Evolutionary conservation across 2,888 invertebrate genomes (phyloP).

Genomic region (Epirrhoe alternata): DNA sequence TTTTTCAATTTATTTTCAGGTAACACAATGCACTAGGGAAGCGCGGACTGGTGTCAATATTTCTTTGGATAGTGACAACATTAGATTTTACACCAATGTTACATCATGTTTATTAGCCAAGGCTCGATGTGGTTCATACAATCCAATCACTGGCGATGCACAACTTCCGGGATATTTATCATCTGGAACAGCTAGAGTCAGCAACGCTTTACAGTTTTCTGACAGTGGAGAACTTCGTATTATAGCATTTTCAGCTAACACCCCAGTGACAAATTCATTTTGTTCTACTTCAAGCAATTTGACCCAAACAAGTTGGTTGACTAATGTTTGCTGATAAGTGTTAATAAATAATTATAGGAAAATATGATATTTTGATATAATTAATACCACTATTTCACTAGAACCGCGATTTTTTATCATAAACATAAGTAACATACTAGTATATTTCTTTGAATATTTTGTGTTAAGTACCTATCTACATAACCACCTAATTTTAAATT

Average conservation of each 20-base stretch:
- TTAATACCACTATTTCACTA: too few species aligned
- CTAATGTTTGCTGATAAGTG: constrained; percentile 66
- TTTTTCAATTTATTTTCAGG: constrained; percentile 60
- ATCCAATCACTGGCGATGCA: constrained; percentile 87
- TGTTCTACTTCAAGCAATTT: constrained; percentile 81
- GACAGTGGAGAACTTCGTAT: constrained; percentile 82
- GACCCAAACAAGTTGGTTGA: constrained; percentile 81
- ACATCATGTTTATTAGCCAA: constrained; percentile 88
- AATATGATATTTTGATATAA: too few species aligned
- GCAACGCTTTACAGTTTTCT: constrained; percentile 85
- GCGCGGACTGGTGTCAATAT: constrained; percentile 80
- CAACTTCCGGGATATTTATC: constrained; percentile 81
- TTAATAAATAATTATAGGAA: background rate
- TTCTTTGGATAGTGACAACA: constrained; percentile 77
- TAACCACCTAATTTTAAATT: too few species aligned
- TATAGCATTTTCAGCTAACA: constrained; percentile 80
- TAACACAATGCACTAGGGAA: constrained; percentile 82
- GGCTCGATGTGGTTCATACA: constrained; percentile 85
- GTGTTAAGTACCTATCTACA: too few species aligned
- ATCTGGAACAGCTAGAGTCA: constrained; percentile 64
- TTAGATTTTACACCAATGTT: constrained; percentile 86
- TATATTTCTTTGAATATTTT: too few species aligned
- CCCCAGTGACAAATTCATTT: constrained; percentile 81
- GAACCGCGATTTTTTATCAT: too few species aligned
- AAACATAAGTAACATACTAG: too few species aligned